Conservation (phyloP, 2,888 invertebrate genomes). For the Lamproptera curius region DNA sequence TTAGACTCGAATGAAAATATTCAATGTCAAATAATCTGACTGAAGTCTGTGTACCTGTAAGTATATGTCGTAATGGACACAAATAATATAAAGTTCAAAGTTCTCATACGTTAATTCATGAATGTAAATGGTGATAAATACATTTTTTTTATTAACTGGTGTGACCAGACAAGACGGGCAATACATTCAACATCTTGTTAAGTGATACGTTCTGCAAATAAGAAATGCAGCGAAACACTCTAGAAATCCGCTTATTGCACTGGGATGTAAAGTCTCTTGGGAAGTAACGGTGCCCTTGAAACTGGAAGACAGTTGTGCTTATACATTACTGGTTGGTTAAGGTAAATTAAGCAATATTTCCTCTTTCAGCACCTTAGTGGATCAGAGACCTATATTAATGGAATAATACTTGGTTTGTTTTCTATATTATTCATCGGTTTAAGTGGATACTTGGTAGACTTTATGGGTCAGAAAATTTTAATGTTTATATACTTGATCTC, state of each 20-base stretch:
- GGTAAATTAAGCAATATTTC: neutral
- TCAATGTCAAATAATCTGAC: constrained; percentile 20
- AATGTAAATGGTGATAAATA: too few species aligned
- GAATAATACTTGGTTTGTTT: constrained; percentile 39
- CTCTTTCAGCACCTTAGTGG: constrained; percentile 43
- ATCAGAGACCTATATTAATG: constrained; percentile 42
- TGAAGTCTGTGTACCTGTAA: constrained; percentile 42
- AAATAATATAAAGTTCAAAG: too few species aligned
- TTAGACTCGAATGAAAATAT: constrained; percentile 22
- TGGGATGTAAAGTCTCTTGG: neutral
- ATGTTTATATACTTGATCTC: constrained; percentile 35
- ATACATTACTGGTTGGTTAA: neutral
- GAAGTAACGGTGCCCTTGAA: neutral
- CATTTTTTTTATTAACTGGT: too few species aligned
- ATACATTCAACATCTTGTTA: too few species aligned
- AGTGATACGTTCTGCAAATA: too few species aligned
- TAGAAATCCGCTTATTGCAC: too few species aligned
- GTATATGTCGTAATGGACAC: constrained; percentile 23
- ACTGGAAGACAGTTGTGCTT: too few species aligned
- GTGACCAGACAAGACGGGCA: too few species aligned
- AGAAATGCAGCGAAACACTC: too few species aligned
- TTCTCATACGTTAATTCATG: too few species aligned
- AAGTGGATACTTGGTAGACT: constrained; percentile 36
- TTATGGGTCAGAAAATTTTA: constrained; percentile 39
- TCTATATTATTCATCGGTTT: constrained; percentile 36